phyloP scores from a whole-genome alignment of 2,888 invertebrate genomes.

The Urechis unicinctus region DNA sequence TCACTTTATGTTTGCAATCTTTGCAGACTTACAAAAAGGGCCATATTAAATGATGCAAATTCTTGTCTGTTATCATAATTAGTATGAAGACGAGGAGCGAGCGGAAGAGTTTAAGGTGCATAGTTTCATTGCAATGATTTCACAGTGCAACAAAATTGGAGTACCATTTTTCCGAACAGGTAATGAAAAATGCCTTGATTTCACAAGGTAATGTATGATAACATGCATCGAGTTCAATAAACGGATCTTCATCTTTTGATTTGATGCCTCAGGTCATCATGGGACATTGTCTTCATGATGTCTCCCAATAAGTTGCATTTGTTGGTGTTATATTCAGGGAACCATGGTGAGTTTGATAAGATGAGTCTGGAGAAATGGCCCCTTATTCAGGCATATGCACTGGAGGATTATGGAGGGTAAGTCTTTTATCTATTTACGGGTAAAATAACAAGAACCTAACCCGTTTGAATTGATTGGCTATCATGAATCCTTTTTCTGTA shows the following conservation, averaged over 20 bases:
- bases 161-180: conserved; percentile 34
- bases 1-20: too few species aligned
- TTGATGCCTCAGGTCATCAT: not conserved
- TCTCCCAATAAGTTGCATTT: not conserved
- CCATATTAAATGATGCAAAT: too few species aligned
- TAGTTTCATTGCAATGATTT: conserved; percentile 37
- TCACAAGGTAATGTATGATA: not conserved
- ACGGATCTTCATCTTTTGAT: not conserved
- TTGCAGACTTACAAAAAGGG: too few species aligned
- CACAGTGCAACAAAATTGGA: conserved; percentile 30
- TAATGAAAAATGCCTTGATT: conserved; percentile 8
- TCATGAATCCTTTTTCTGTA: not conserved
- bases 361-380: conserved; percentile 47
- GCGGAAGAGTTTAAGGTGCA: conserved; percentile 43
- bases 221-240: not conserved
- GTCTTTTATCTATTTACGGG: not conserved
- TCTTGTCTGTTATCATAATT: too few species aligned
- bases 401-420: conserved; percentile 42
- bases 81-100: conserved; percentile 41
- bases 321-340: conserved; percentile 2
- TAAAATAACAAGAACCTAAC: too few species aligned
- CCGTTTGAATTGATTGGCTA: too few species aligned
- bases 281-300: not conserved
- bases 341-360: conserved; percentile 14
- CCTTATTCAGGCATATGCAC: conserved; percentile 44